Conservation (phyloP, 1,140 invertebrate species). For the Drosophila suzukii region DNA sequence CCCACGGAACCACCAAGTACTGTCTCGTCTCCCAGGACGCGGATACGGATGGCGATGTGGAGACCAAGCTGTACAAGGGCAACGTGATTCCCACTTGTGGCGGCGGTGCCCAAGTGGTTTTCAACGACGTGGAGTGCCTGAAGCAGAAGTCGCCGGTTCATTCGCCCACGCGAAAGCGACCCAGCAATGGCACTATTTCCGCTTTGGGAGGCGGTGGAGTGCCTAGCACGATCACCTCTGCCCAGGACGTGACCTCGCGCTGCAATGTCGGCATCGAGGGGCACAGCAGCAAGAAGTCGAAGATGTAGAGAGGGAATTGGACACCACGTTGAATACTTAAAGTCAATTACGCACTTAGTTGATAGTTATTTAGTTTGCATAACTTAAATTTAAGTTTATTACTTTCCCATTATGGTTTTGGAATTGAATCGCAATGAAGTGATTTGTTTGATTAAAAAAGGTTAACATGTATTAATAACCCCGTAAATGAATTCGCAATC, state of each 20-base stretch:
- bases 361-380: constrained; percentile 16
- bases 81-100: constrained; percentile 96
- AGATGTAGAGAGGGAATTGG: constrained; percentile 49
- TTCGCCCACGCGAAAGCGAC: constrained; percentile 77
- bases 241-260: constrained; percentile 69
- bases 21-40: constrained; percentile 95
- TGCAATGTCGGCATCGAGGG: constrained; percentile 83
- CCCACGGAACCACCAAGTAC: constrained; percentile 93
- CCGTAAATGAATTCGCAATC: constrained; percentile 35
- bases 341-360: constrained; percentile 9
- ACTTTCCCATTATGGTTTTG: constrained; percentile 18
- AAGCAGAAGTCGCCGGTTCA: constrained; percentile 92
- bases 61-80: constrained; percentile 97
- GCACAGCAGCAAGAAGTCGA: constrained; percentile 79
- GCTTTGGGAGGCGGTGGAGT: constrained; percentile 43
- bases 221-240: constrained; percentile 61
- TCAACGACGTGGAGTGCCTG: constrained; percentile 97
- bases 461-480: constrained; percentile 29
- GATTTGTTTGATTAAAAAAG: constrained; percentile 29
- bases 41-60: constrained; percentile 95
- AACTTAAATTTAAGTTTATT: constrained; percentile 43
- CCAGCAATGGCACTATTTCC: constrained; percentile 69
- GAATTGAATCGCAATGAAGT: constrained; percentile 40
- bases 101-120: constrained; percentile 97
- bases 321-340: constrained; percentile 3